phyloP scores from a whole-genome alignment of 2,113 vertebrate genomes.

The Hemibagrus wyckioides region DNA sequence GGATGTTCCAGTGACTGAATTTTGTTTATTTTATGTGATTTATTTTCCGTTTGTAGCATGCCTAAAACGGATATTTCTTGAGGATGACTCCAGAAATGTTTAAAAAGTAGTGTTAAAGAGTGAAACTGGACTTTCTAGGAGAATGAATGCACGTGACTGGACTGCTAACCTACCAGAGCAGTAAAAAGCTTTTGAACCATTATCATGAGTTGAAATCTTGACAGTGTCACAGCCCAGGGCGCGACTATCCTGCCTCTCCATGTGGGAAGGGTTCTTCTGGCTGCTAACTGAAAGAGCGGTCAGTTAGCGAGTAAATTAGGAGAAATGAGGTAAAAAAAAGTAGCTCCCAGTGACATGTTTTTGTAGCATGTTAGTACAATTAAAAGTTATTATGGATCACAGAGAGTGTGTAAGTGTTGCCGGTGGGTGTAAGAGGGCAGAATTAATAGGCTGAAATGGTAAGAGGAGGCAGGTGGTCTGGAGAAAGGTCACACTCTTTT shows the following conservation, averaged over 20 bases:
- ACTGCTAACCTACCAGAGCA: background rate
- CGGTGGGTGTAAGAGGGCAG: constrained; percentile 59
- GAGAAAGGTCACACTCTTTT: constrained; percentile 63
- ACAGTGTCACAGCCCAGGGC: background rate
- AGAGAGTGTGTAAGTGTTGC: constrained; percentile 21
- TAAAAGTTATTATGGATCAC: background rate
- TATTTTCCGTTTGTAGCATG: too few species aligned
- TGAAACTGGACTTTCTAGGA: background rate
- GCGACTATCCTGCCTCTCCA: background rate
- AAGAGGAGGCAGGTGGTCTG: constrained; percentile 69
- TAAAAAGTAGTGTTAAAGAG: background rate
- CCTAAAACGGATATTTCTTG: too few species aligned
- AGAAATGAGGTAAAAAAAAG: background rate
- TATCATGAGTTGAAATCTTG: background rate
- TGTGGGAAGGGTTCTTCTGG: background rate
- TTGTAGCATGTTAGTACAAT: background rate
- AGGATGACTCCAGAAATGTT: too few species aligned
- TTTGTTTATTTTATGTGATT: too few species aligned
- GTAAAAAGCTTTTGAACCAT: background rate
- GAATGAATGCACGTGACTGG: background rate
- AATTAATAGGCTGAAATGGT: constrained; percentile 72
- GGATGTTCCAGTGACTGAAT: too few species aligned
- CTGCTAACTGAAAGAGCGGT: background rate
- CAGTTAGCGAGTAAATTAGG: background rate
- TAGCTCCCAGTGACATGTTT: background rate